Evolutionary conservation across 2,797 vertebrate species (phyloP).

Genomic region (Neosalanx taihuensis): DNA sequence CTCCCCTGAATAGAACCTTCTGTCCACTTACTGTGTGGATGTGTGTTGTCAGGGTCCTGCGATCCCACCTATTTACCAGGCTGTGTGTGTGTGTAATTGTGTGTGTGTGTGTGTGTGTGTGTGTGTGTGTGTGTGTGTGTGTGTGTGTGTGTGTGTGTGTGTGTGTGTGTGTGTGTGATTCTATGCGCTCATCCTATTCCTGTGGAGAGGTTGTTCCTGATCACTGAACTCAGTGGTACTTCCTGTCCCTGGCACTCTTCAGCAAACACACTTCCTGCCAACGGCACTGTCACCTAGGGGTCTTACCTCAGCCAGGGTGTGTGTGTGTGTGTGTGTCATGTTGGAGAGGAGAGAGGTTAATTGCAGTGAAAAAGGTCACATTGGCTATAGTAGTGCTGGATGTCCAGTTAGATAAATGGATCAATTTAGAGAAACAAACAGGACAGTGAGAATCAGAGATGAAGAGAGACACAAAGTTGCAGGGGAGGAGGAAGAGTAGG

Average conservation of each 20-base stretch:
- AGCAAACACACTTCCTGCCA: constrained; percentile 57
- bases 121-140: background rate
- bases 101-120: too few species aligned
- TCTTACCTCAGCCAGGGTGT: background rate
- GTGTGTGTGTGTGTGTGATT: constrained; percentile 13
- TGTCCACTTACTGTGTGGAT: constrained; percentile 47
- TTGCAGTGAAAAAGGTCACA: background rate
- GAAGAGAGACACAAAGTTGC: background rate
- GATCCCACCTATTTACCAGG: background rate
- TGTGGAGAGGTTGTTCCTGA: constrained; percentile 38
- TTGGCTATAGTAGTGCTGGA: background rate
- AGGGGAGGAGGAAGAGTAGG: background rate
- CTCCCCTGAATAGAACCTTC: constrained; percentile 46
- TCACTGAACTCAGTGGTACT: constrained; percentile 40
- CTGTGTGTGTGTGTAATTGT: too few species aligned
- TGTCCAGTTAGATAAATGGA: background rate
- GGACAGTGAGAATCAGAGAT: background rate
- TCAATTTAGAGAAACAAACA: background rate
- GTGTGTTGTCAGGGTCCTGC: background rate
- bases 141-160: constrained; percentile 21
- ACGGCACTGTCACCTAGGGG: constrained; percentile 38
- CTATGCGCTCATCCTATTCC: constrained; percentile 52
- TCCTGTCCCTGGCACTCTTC: constrained; percentile 42
- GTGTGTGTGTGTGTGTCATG: constrained; percentile 19
- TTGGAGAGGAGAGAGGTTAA: constrained; percentile 18